These are phyloP conservation scores for Poeciliopsis infans DNA, from an alignment of 2,797 vertebrate species.

Conservation along the genomic window DNA sequence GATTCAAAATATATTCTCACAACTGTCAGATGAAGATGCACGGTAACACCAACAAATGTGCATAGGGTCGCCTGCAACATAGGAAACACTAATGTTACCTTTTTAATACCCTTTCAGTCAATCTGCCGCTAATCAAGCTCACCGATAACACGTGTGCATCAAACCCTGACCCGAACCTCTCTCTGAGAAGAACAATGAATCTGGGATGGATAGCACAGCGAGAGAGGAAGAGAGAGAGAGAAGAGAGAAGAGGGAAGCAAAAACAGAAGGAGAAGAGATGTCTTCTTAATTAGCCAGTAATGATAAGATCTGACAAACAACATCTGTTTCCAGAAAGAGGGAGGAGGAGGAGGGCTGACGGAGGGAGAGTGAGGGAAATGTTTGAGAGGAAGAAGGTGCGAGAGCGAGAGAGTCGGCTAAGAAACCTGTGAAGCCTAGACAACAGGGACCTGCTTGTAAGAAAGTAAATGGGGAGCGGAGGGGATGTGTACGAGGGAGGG, in stretches of 20 bases:
- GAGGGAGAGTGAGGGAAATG: conserved; percentile 40
- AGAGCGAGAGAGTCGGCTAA: conserved; percentile 52
- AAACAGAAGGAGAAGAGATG: conserved; percentile 83
- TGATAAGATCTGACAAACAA: conserved; percentile 89
- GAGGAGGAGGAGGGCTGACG: conserved; percentile 25
- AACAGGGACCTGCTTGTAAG: conserved; percentile 77
- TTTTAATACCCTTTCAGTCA: conserved; percentile 62
- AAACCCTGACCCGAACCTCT: conserved; percentile 60
- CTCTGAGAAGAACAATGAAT: conserved; percentile 69
- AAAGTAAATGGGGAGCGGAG: conserved; percentile 69
- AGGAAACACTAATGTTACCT: conserved; percentile 35
- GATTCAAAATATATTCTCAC: conserved; percentile 73
- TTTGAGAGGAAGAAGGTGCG: conserved; percentile 38
- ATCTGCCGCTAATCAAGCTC: conserved; percentile 58
- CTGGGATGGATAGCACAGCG: conserved; percentile 69
- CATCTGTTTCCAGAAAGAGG: conserved; percentile 84
- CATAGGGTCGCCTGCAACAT: conserved; percentile 47
- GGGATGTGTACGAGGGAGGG: conserved; percentile 63
- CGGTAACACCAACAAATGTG: conserved; percentile 53
- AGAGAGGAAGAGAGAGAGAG: conserved; percentile 51
- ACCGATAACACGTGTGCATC: conserved; percentile 45
- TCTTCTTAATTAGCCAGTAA: conserved; percentile 89
- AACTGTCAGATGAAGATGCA: conserved; percentile 70
- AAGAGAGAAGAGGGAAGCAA: conserved; percentile 75
- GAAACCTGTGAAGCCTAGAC: conserved; percentile 79